A percentile compares a stretch with the other conserved stretches of the same genome.
Evolutionary conservation across 2,888 invertebrate species (phyloP).

Genomic region (Apotomis capreana): DNA sequence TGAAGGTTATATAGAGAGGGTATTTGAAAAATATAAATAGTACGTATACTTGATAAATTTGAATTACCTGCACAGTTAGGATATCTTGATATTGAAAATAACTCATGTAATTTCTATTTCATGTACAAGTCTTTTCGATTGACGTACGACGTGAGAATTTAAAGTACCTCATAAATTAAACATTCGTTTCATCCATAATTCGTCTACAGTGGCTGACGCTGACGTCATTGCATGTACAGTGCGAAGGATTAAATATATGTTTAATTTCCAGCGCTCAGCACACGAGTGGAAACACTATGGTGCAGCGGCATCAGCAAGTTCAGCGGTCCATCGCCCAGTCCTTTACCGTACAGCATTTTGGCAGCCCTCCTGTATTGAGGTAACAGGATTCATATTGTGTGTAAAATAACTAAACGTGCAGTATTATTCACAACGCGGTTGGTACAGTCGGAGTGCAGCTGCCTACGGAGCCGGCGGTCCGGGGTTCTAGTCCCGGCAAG

Average conservation of each 20-base stretch:
- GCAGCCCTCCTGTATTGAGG: constrained; percentile 70
- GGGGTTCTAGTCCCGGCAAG: too few species aligned
- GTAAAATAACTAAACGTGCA: too few species aligned
- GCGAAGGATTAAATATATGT: neutral
- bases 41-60: too few species aligned
- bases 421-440: too few species aligned
- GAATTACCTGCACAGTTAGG: too few species aligned
- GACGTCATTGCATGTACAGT: constrained; percentile 1
- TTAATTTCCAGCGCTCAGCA: constrained; percentile 67
- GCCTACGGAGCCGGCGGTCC: too few species aligned
- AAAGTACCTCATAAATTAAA: constrained; percentile 35
- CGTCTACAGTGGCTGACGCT: neutral
- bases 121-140: neutral
- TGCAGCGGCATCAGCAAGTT: constrained; percentile 72
- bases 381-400: constrained; percentile 44
- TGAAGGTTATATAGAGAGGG: too few species aligned
- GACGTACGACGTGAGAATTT: constrained; percentile 9
- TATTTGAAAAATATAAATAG: too few species aligned
- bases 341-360: constrained; percentile 77
- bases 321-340: constrained; percentile 77
- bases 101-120: too few species aligned
- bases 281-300: constrained; percentile 61
- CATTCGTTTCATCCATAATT: constrained; percentile 25
- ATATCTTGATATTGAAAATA: too few species aligned
- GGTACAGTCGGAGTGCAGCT: too few species aligned